Evolutionary conservation across 1,140 invertebrate species (phyloP), one percentile per base, ranked within the genome.

Genomic region (Aphaenogaster ashmeadi): DNA sequence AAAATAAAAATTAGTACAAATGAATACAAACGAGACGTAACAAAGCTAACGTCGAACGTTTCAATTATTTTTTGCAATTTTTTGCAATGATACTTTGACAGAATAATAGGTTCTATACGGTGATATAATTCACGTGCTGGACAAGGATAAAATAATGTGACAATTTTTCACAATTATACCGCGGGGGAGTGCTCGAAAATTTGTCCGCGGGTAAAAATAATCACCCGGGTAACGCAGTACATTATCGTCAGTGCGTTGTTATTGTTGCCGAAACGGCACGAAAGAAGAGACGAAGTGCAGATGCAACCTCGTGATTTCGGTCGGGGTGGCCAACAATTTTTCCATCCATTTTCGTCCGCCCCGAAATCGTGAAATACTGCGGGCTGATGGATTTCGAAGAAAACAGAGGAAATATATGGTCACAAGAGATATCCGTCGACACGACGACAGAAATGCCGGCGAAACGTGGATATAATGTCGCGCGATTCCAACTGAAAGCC

Each of bases 381-480:
- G 80, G 52, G 41, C 80, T 83, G 80, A 83, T 83, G 67, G 67
- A 83, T 83, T 83, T 74, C 67, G 67, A 74, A 83, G 80, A 83
- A 83, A 83, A 83, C 67, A 83, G 41, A 58, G 80, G 13, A 60
- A 83, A 83, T 74, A 74, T 83, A 83, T 41, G 67, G 41, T 72
- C 62, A 27, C 78, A 27, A 60, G 80, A 83, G 54, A 74, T 60
- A 60, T 33, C 27, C 15, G 18, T 74, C 67, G 80, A 13, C 15
- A 38, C 56, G n/a, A 44, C 41, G 54, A 66, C 67, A 74, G 52
- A 83, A 60, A 83, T 58, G 67, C 74, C 38, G 41, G 27, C 18
- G 27, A 36, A 83, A 74, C 67, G 38, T 21, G 67, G 67, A 83
- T 72, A 74, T 83, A 83, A 83, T 74, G 54, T 83, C 64, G 64